Evolutionary conservation across 2,888 invertebrate genomes (phyloP).

Genomic region (Heliconius erato): DNA sequence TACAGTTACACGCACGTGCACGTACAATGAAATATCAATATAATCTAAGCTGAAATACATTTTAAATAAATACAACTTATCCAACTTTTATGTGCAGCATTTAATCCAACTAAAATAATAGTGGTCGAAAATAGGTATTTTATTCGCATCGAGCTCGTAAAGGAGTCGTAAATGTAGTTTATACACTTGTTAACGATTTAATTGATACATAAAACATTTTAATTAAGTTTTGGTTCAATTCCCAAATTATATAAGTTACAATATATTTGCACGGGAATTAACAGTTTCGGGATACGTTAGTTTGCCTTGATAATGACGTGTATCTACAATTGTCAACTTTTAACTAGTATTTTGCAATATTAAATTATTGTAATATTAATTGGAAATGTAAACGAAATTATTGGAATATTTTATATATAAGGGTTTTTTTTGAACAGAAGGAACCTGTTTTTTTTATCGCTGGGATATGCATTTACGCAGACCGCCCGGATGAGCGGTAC

Average conservation of each 20-base stretch:
- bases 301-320: slow-evolving; percentile 22
- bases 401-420: not conserved
- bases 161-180: slow-evolving; percentile 38
- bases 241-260: slow-evolving; percentile 35
- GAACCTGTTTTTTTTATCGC: too few species aligned
- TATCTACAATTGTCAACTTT: not conserved
- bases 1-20: not conserved
- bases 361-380: not conserved
- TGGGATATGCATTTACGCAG: too few species aligned
- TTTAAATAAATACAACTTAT: slow-evolving; percentile 13
- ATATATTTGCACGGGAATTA: slow-evolving; percentile 31
- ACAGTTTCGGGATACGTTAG: slow-evolving; percentile 25
- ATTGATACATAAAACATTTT: slow-evolving; percentile 46
- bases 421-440: too few species aligned
- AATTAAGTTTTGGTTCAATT: slow-evolving; percentile 42
- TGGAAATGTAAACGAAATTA: not conserved
- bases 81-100: slow-evolving; percentile 20
- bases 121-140: slow-evolving; percentile 30
- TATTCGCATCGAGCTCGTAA: slow-evolving; percentile 35
- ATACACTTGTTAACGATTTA: slow-evolving; percentile 40
- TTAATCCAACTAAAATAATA: slow-evolving; percentile 30
- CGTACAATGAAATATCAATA: not conserved
- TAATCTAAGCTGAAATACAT: not conserved
- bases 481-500: too few species aligned
- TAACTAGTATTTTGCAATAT: not conserved